Conservation (phyloP, 1,140 invertebrate genomes). For the Bombus difficillimus region DNA sequence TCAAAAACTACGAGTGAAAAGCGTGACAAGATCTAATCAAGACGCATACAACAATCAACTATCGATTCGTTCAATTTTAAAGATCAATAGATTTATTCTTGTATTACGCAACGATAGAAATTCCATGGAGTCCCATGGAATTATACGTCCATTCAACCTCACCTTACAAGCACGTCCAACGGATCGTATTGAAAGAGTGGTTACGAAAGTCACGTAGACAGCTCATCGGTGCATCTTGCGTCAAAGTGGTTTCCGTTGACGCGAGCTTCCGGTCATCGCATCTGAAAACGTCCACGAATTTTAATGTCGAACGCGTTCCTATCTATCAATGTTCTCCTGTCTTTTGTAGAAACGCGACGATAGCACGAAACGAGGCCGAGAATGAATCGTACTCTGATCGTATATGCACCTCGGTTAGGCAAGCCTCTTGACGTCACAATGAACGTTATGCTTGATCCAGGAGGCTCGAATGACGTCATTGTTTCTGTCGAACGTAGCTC, state of each 20-base stretch:
- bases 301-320: not conserved
- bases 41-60: not conserved
- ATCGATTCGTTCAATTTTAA: not conserved
- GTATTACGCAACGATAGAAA: not conserved
- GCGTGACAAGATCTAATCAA: too few relatives aligned
- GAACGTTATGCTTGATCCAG: not conserved
- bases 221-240: conserved; percentile 46
- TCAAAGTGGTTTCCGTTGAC: conserved; percentile 57
- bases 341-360: not conserved
- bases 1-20: too few relatives aligned
- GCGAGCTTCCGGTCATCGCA: conserved; percentile 14
- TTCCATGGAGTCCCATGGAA: not conserved
- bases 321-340: not conserved
- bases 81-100: not conserved
- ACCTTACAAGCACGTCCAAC: not conserved
- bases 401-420: not conserved
- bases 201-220: conserved; percentile 36
- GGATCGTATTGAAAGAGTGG: not conserved
- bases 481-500: not conserved
- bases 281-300: conserved; percentile 25
- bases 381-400: not conserved
- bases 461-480: not conserved
- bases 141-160: not conserved
- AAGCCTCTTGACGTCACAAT: conserved; percentile 4
- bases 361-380: not conserved